phyloP scores from a whole-genome alignment of 2,113 vertebrate species.

The Falco punctatus region DNA sequence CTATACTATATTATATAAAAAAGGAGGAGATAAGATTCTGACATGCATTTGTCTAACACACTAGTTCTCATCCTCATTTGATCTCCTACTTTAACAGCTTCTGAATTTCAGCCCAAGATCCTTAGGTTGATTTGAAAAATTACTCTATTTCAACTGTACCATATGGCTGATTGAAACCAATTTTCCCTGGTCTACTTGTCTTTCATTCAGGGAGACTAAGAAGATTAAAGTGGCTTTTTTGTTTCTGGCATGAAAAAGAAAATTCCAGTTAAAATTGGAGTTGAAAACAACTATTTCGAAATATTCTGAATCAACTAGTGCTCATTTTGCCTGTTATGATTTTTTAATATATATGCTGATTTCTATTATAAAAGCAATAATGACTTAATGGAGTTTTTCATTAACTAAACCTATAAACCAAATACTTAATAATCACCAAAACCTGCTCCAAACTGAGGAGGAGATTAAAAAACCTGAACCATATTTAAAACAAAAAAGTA shows the following conservation, averaged over 20 bases:
- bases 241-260: slow-evolving; percentile 21
- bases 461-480: not conserved
- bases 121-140: slow-evolving; percentile 1
- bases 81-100: not conserved
- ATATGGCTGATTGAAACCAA: not conserved
- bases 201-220: slow-evolving; percentile 15
- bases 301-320: not conserved
- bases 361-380: not conserved
- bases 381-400: not conserved
- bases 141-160: not conserved
- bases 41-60: not conserved
- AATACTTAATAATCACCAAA: not conserved
- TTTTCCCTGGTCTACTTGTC: not conserved
- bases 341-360: not conserved
- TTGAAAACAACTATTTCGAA: not conserved
- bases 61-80: not conserved
- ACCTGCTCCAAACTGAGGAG: not conserved
- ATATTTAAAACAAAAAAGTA: not conserved
- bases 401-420: not conserved
- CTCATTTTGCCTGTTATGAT: not conserved
- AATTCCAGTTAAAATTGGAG: not conserved
- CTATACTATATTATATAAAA: not conserved
- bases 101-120: not conserved
- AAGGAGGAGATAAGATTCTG: not conserved
- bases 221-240: not conserved